phyloP scores from a whole-genome alignment of 2,797 vertebrate genomes.

The Ptychobarbus kaznakovi region DNA sequence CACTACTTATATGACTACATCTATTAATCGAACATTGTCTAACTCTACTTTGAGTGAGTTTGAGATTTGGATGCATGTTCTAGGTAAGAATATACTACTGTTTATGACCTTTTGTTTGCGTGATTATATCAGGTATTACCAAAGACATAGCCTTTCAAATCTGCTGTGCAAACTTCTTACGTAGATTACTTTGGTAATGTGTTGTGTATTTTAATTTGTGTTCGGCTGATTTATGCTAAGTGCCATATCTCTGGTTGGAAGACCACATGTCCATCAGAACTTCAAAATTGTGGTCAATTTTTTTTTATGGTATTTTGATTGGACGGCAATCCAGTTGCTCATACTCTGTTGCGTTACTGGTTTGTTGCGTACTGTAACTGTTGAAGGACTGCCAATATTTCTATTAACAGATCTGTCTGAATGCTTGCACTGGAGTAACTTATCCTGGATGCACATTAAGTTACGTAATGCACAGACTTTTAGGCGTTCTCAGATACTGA shows the following conservation, averaged over 20 bases:
- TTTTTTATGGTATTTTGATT: constrained; percentile 58
- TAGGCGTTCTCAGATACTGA: constrained; percentile 21
- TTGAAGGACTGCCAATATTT: constrained; percentile 66
- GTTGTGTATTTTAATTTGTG: constrained; percentile 63
- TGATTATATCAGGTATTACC: constrained; percentile 90
- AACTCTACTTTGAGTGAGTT: background rate
- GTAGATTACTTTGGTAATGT: constrained; percentile 67
- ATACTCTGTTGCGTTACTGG: constrained; percentile 63
- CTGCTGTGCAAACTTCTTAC: constrained; percentile 75
- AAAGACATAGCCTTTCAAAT: constrained; percentile 89
- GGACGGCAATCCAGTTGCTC: constrained; percentile 53
- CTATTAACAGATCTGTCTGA: constrained; percentile 68
- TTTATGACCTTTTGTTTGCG: constrained; percentile 69
- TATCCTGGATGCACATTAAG: constrained; percentile 61
- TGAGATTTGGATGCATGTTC: constrained; percentile 55
- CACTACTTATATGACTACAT: constrained; percentile 67
- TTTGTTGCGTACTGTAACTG: constrained; percentile 79
- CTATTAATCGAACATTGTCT: constrained; percentile 55
- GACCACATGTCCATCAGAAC: constrained; percentile 68
- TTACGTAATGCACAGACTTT: constrained; percentile 39
- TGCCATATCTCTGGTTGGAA: constrained; percentile 80
- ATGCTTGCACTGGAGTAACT: constrained; percentile 81
- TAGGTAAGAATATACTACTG: constrained; percentile 84
- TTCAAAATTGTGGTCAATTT: constrained; percentile 66
- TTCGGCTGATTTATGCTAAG: constrained; percentile 77